Evolutionary conservation across 2,797 vertebrate species (phyloP).

Genomic region (Gila robusta): DNA sequence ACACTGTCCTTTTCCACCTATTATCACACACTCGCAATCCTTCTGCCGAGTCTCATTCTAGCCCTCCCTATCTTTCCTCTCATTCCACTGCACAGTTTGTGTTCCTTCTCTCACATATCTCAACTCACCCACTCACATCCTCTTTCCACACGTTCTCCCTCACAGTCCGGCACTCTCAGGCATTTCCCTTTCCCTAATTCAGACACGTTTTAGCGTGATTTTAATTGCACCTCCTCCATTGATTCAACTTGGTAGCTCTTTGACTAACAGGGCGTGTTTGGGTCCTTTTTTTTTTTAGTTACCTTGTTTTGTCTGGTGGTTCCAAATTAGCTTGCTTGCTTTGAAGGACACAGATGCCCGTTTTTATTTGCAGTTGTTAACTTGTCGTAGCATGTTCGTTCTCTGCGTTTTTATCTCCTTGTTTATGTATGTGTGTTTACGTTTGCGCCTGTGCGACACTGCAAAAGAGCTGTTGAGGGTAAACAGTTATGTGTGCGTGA

Average conservation of each 20-base stretch:
- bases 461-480: conserved; percentile 53
- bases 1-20: conserved; percentile 29
- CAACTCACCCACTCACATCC: conserved; percentile 48
- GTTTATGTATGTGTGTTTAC: conserved; percentile 40
- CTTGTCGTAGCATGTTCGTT: conserved; percentile 34
- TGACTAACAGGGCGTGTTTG: conserved; percentile 11
- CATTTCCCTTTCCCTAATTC: conserved; percentile 48
- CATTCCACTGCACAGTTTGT: conserved; percentile 29
- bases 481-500: conserved; percentile 54
- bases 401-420: not conserved
- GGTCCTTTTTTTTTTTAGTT: not conserved
- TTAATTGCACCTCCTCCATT: conserved; percentile 35
- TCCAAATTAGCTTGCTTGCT: conserved; percentile 14
- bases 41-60: conserved; percentile 12
- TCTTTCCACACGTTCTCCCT: conserved; percentile 30
- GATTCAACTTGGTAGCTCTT: conserved; percentile 20
- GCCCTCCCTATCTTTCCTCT: not conserved
- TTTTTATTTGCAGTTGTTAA: conserved; percentile 38
- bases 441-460: conserved; percentile 29
- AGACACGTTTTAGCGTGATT: conserved; percentile 25
- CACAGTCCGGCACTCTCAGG: conserved; percentile 28
- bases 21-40: not conserved
- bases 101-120: conserved; percentile 29
- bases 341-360: not conserved
- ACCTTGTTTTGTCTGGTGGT: conserved; percentile 33